Conservation (phyloP, 2,888 invertebrate genomes). For the Macrophya annulata region DNA sequence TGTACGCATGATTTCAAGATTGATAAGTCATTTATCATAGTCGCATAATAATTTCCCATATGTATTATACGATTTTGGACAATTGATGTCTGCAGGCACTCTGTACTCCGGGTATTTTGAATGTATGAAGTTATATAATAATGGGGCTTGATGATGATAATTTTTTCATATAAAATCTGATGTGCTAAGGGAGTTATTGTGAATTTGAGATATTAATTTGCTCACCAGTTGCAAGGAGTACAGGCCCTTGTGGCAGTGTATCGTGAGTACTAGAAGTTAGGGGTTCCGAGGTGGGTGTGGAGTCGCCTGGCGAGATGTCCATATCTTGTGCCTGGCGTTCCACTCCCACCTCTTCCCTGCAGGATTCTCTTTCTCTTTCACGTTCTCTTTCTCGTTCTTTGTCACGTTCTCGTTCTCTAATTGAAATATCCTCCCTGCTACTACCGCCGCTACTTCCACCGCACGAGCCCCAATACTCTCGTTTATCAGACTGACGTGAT, state of each 20-base stretch:
- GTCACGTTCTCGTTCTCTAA: slow-evolving; percentile 73
- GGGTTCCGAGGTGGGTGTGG: slow-evolving; percentile 92
- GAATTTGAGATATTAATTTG: slow-evolving; percentile 31
- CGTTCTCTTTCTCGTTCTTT: slow-evolving; percentile 72
- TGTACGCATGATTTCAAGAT: neutral
- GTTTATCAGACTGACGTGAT: slow-evolving; percentile 77
- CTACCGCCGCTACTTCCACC: slow-evolving; percentile 72
- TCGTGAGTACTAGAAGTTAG: slow-evolving; percentile 82
- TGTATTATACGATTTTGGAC: neutral
- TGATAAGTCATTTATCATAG: neutral
- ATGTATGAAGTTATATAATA: slow-evolving; percentile 28
- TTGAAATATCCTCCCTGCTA: slow-evolving; percentile 75
- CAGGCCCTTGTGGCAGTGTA: slow-evolving; percentile 82
- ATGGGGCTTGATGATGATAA: neutral
- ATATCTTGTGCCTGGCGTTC: slow-evolving; percentile 89
- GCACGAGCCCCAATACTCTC: slow-evolving; percentile 74
- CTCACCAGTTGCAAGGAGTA: slow-evolving; percentile 83
- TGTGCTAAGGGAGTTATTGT: neutral
- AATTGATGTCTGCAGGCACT: slow-evolving; percentile 9
- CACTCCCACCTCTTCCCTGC: slow-evolving; percentile 65
- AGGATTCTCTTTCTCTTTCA: slow-evolving; percentile 67
- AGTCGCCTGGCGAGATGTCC: slow-evolving; percentile 96
- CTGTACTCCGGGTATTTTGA: slow-evolving; percentile 39
- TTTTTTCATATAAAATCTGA: neutral
- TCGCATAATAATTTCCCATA: neutral